Evolutionary conservation across 2,888 invertebrate genomes (phyloP), one percentile per base, ranked within the genome.

Genomic region (Smittia sp.): DNA sequence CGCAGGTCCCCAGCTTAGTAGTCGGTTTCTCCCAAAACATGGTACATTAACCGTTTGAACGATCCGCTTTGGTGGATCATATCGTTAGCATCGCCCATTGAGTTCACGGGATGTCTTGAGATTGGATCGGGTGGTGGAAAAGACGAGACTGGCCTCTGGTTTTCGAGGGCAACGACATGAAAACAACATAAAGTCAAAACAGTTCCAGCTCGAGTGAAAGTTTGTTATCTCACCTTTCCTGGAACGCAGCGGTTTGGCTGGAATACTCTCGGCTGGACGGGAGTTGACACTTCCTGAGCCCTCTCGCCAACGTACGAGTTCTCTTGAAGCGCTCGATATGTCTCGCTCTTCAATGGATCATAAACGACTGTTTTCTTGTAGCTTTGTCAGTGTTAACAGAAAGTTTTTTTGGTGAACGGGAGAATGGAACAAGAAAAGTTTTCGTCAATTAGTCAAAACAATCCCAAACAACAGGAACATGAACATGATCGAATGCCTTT

Each of bases 1-100:
- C 52, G 52, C 52, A 18, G 52, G 52, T 18, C 18, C 11, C 11
- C 20, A 22, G 9, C 15, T 78, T 86, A 87, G 78, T 86, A 86
- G 77, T 89, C 87, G 75, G 88, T 88, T 83, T 92, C 90, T 77
- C 92, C 91, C 81, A 94, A 86, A 77, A 95, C 93, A 85, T 91
- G 90, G 86, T 90, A 90, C 94, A 94, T 94, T 81, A 95, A 88
- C 81, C 94, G 90, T 83, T 92, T 93, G 87, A 95, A 95, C 77
- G 93, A 93, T 83, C 92, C 91, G 83, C 94, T 94, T 83, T 95
- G 95, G 80, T 93, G 93, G 81, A 95, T 94, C 79, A 88, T 87
- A 80, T 94, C 94, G 79, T 90, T 89, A 77, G 88, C 88, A 78
- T 84, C 86, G 24, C 87, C 87, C 77, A 89, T 81, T 74, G 89